These are phyloP conservation scores for Odocoileus virginianus DNA, from an alignment of 2,113 vertebrate genomes.

Conservation along the genomic window DNA sequence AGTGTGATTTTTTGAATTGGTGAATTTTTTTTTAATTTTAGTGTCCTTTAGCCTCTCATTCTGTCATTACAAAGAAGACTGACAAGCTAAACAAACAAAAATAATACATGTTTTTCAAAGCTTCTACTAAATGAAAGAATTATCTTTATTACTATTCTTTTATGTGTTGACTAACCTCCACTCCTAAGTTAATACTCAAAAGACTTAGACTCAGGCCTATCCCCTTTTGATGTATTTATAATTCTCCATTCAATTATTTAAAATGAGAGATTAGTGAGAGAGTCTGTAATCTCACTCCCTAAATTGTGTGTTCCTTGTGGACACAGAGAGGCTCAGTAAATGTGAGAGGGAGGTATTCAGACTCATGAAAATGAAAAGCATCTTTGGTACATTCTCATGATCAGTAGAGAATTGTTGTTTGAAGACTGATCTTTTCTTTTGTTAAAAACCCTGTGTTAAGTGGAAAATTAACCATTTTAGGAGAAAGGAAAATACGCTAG, in stretches of 20 bases:
- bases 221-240: slow-evolving; percentile 31
- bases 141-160: slow-evolving; percentile 25
- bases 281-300: slow-evolving; percentile 11
- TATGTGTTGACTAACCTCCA: background rate
- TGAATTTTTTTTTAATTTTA: background rate
- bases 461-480: slow-evolving; percentile 11
- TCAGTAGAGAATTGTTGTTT: slow-evolving; percentile 6
- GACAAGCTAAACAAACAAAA: slow-evolving; percentile 20
- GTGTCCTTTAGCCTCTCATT: slow-evolving; percentile 54
- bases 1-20: slow-evolving; percentile 55
- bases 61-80: slow-evolving; percentile 41
- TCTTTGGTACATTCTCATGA: background rate
- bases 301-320: slow-evolving; percentile 11
- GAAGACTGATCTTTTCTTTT: slow-evolving; percentile 2
- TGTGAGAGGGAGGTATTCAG: background rate
- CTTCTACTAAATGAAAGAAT: slow-evolving; percentile 23
- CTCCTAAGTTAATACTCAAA: slow-evolving; percentile 35
- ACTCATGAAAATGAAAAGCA: slow-evolving; percentile 23
- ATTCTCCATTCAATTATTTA: slow-evolving; percentile 38
- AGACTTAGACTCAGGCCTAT: slow-evolving; percentile 8
- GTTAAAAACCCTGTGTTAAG: background rate
- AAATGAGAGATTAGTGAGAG: slow-evolving; percentile 26
- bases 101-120: slow-evolving; percentile 40
- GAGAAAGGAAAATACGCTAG: background rate
- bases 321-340: background rate